Percentiles rank a stretch among this genome's conserved stretches.
phyloP scores from a whole-genome alignment of 2,797 vertebrate genomes.

The Labroides dimidiatus region DNA sequence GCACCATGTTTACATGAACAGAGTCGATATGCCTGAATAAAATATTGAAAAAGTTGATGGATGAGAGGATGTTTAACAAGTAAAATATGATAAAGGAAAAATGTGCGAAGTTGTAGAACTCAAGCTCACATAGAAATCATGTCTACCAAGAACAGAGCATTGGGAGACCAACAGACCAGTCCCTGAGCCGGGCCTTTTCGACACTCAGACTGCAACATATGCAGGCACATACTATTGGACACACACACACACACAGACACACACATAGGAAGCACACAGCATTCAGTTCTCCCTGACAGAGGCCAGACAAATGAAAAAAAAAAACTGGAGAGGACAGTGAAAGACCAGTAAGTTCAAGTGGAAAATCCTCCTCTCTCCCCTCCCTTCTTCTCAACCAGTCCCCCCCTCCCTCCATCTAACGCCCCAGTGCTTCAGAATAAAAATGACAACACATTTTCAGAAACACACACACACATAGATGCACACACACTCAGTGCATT shows the following conservation, averaged over 20 bases:
- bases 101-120: not conserved
- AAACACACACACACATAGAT: constrained; percentile 56
- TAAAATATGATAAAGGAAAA: constrained; percentile 1
- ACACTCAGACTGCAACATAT: constrained; percentile 4
- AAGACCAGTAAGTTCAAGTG: constrained; percentile 84
- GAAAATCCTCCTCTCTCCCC: constrained; percentile 66
- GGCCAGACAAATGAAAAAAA: constrained; percentile 79
- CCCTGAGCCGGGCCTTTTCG: constrained; percentile 43
- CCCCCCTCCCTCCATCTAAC: constrained; percentile 71
- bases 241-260: no score
- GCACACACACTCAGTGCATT: constrained; percentile 57
- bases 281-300: constrained; percentile 73
- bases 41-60: not conserved
- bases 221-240: not conserved
- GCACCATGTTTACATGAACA: no score
- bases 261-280: constrained; percentile 35
- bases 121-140: not conserved
- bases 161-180: constrained; percentile 20
- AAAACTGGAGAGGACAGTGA: constrained; percentile 74
- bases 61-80: not conserved
- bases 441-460: constrained; percentile 88
- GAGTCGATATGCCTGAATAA: no score
- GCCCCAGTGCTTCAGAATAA: constrained; percentile 82
- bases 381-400: constrained; percentile 26
- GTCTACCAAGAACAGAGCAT: constrained; percentile 5